Evolutionary conservation across 2,888 invertebrate genomes (phyloP), one percentile per base, ranked within the genome.

Genomic region (Nebria salina): DNA sequence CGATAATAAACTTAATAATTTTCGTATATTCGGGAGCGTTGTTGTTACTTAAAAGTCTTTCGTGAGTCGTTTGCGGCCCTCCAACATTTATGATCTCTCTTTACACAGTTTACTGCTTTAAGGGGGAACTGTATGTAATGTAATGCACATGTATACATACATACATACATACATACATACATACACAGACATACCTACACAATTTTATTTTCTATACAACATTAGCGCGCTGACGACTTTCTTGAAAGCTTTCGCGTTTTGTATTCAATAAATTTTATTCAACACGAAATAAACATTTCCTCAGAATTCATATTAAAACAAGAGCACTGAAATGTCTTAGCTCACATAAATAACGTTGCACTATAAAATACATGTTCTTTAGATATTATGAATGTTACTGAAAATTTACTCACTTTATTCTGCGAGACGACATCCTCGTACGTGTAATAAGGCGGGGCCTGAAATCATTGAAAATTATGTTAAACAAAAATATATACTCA

Each of bases 371-470:
- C 54, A 54, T 54, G 54, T 54, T 11, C 54, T 11, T 54, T 54
- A 54, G 11, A 54, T 54, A 54, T 54, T 54, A 54, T 54, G 54
- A 54, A 54, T 54, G 54, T 54, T 11, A 54, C 54, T 54, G 54
- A 54, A 54, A 54, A 54, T 54, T 20, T 64, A 80, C 80, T 80
- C 70, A 80, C 80, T 75, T 80, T 80, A 65, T 75, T 80, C 75
- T 80, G 70, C 15, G 70, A 34, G 75, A 80, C 75, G 34, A 75
- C 75, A 80, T 80, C 80, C 64, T 80, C 80, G 64, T 80, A 80
- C 65, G 75, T 80, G 64, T 75, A 80, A 70, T 70, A 72, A 15
- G 80, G 75, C 65, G 80, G 80, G 64, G 80, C 80, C 80, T 80
- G 75, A 68, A 80, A 80, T 75, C 54, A 80, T 75, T 66, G 26